Evolutionary conservation across 2,888 invertebrate genomes (phyloP), one percentile per base, ranked within the genome.

Genomic region (Trisateles emortualis): DNA sequence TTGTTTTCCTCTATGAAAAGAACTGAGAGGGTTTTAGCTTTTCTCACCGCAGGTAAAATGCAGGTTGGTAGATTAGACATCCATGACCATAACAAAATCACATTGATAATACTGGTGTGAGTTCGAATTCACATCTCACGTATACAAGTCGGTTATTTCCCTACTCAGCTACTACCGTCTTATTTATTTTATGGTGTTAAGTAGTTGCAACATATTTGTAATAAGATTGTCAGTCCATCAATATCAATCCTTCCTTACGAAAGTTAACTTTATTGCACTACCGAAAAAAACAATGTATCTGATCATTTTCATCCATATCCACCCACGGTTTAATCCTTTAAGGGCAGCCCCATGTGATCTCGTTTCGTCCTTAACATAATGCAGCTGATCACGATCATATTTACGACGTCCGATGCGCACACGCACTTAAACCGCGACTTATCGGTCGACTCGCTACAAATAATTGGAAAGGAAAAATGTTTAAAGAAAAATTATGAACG

Each of bases 301-400:
- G 16, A 16, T 10, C 35, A 33, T 52, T 50, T 59, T 35, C 16
- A 41, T 50, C 10, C 67, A n/a, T 64, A 67, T 69, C 73, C 69
- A 67, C 42, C 51, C 47, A 63, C 49, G 22, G 14, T 17, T 45
- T 52, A 60, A 61, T 74, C 56, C 58, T 44, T 39, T 49, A 53
- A 59, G 53, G 62, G 64, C 57, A 63, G 72, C 70, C 73, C 72
- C 32, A 39, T 40, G 46, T 70, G 71, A 64, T 83, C 83, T 79
- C 73, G 78, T 81, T 82, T 69, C 73, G 76, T 66, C 72, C 73
- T 64, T 70, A 76, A 76, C 76, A 78, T 83, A 85, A 82, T 79
- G 79, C 74, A 74, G 73, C 76, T 72, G 84, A 87, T 87, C 83
- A 68, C 70, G 84, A 86, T 87, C 85, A 86, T 87, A 85, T 88